phyloP scores from a whole-genome alignment of 1,140 invertebrate species.

The Hypothenemus hampei region DNA sequence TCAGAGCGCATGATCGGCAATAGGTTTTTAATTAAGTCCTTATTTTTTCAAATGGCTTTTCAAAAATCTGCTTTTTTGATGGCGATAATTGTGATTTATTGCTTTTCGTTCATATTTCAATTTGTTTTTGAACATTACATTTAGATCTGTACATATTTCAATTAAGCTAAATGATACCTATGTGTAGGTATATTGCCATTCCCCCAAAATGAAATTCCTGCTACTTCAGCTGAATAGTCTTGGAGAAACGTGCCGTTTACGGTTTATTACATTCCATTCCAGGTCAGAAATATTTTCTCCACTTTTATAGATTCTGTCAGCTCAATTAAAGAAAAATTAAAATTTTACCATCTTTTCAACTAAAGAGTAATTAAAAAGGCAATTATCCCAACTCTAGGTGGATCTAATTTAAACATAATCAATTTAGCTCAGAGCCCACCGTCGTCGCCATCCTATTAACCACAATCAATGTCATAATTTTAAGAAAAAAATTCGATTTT shows the following conservation, averaged over 20 bases:
- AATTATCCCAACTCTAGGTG: too few relatives aligned
- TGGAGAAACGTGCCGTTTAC: conserved; percentile 1
- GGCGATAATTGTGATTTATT: neutral
- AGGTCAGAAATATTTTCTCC: neutral
- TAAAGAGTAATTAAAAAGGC: too few relatives aligned
- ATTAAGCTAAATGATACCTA: neutral
- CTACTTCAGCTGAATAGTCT: neutral
- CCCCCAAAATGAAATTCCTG: conserved; percentile 3
- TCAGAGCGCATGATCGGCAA: too few relatives aligned
- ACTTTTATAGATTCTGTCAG: neutral
- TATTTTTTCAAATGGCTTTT: too few relatives aligned
- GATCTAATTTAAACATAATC: too few relatives aligned
- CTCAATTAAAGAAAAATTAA: neutral
- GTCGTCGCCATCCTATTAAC: neutral
- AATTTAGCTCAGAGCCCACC: neutral
- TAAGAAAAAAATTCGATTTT: too few relatives aligned
- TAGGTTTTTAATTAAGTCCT: too few relatives aligned
- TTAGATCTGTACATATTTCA: neutral
- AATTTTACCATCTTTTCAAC: too few relatives aligned
- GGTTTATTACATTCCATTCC: conserved; percentile 12
- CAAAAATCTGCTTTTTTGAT: too few relatives aligned
- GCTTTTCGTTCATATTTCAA: neutral
- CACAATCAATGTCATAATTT: too few relatives aligned
- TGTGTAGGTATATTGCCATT: neutral
- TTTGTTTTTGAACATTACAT: neutral